These are phyloP conservation scores for Aeoliscus strigatus DNA, from an alignment of 2,797 vertebrate species.

Conservation along the genomic window DNA sequence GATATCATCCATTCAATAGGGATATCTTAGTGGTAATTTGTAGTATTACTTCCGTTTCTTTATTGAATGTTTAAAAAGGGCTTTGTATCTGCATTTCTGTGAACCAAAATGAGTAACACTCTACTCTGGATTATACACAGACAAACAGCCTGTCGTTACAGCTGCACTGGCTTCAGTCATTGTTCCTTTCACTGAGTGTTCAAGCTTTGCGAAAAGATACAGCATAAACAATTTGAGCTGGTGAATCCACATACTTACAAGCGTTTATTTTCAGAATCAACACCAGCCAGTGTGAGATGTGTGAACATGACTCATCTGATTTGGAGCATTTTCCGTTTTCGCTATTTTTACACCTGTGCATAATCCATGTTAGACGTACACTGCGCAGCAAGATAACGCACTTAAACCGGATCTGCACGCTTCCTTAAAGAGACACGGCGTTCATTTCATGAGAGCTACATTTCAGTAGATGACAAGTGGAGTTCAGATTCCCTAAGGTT, in stretches of 20 bases:
- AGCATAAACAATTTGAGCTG: not conserved
- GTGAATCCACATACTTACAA: slow-evolving; percentile 8
- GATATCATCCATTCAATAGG: too few species aligned
- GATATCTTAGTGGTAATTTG: too few species aligned
- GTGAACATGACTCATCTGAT: slow-evolving; percentile 21
- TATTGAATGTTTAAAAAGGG: too few species aligned
- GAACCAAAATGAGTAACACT: too few species aligned
- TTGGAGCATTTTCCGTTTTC: slow-evolving; percentile 18
- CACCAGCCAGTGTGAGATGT: slow-evolving; percentile 4
- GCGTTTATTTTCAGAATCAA: slow-evolving; percentile 5
- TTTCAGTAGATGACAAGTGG: slow-evolving; percentile 1
- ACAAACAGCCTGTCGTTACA: too few species aligned
- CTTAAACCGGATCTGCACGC: slow-evolving; percentile 11
- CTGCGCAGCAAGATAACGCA: slow-evolving; percentile 13
- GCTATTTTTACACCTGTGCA: slow-evolving; percentile 26
- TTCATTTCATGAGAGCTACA: not conserved
- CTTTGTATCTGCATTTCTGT: too few species aligned
- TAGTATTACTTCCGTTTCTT: too few species aligned
- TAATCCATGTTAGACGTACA: slow-evolving; percentile 17
- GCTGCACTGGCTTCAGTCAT: not conserved
- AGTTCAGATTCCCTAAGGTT: not conserved
- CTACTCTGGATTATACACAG: too few species aligned
- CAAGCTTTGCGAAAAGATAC: not conserved
- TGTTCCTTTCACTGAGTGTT: not conserved
- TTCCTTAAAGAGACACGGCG: slow-evolving; percentile 8